A percentile compares a stretch with the other conserved stretches of the same genome.
phyloP scores from a whole-genome alignment of 2,113 vertebrate genomes.

The Lampris incognitus region DNA sequence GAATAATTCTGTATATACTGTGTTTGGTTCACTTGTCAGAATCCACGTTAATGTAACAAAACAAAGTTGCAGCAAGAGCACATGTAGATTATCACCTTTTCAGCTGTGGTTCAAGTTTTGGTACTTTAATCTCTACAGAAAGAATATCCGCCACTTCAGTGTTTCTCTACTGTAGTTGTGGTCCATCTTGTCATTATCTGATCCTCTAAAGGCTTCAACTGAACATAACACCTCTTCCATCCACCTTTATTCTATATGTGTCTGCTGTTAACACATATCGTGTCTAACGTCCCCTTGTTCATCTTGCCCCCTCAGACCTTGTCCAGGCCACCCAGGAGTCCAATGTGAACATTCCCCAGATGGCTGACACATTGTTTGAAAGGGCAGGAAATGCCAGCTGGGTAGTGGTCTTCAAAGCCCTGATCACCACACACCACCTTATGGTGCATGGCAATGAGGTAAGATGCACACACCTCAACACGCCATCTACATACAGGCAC shows the following conservation, averaged over 20 bases:
- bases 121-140: too few species aligned
- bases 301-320: slow-evolving; percentile 85
- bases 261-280: slow-evolving; percentile 7
- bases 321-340: slow-evolving; percentile 98
- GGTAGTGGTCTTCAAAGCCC: slow-evolving; percentile 99
- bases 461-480: slow-evolving; percentile 51
- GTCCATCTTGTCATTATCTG: not conserved
- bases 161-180: not conserved
- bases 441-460: slow-evolving; percentile 99
- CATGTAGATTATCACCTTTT: too few species aligned
- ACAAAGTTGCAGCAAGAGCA: too few species aligned
- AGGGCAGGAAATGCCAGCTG: slow-evolving; percentile 98
- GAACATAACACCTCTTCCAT: not conserved
- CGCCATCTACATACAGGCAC: not conserved
- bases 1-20: too few species aligned
- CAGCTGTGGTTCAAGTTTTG: too few species aligned
- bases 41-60: too few species aligned
- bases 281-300: slow-evolving; percentile 26
- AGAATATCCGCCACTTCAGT: too few species aligned
- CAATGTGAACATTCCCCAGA: slow-evolving; percentile 96
- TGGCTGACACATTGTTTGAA: slow-evolving; percentile 98
- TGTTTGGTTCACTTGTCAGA: too few species aligned
- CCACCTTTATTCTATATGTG: not conserved
- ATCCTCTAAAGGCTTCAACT: not conserved
- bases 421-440: slow-evolving; percentile 97